Evolutionary conservation across 37 sponge, comb jelly and placozoan species (phyloP), one percentile per base, ranked within the genome.

Genomic region (Diacarnus erythraeanus): DNA sequence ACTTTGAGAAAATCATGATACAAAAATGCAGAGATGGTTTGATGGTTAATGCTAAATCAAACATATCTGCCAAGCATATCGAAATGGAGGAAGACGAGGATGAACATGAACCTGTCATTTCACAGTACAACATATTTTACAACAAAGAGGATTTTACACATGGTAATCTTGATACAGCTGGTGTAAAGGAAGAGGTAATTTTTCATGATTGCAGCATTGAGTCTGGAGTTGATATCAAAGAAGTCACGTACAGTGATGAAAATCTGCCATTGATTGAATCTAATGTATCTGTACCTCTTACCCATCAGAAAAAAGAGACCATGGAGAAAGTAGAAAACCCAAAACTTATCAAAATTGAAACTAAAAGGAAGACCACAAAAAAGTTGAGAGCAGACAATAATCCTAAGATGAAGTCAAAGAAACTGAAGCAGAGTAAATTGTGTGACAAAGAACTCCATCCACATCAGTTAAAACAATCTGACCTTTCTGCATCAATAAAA

Each of bases 91-190:
- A 57, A 40, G 67, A 44, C 23, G 74, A 78, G 1, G 43, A 65
- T 42, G 37, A 60, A 9, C 38, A 40, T 26, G 42, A 29, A 23
- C n/a, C 25, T 38, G 22, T 8, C 9, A 80, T 80, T 39, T 84
- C 92, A 1, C 58, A 78, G 30, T 91, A 87, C 59, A 91, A 91
- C 64, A 47, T 91, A 44, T 91, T 91, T 78, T 71, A 83, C 59
- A 4, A 29, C 33, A 51, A 21, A 3, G 78, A 77, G 34, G 41
- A 57, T 18, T 70, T 40, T 38, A 64, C 10, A 30, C 17, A 65
- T 65, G 33, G 2, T 3, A 65, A 6, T 65, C 60, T 10, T 17
- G 60, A 4, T n/a, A n/a, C n/a, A n/a, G n/a, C n/a, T n/a, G n/a
- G n/a, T n/a, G n/a, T n/a, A n/a, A n/a, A n/a, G n/a, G 51, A 47